phyloP scores from a whole-genome alignment of 2,888 invertebrate species.

The Ommatoiulus sabulosus region DNA sequence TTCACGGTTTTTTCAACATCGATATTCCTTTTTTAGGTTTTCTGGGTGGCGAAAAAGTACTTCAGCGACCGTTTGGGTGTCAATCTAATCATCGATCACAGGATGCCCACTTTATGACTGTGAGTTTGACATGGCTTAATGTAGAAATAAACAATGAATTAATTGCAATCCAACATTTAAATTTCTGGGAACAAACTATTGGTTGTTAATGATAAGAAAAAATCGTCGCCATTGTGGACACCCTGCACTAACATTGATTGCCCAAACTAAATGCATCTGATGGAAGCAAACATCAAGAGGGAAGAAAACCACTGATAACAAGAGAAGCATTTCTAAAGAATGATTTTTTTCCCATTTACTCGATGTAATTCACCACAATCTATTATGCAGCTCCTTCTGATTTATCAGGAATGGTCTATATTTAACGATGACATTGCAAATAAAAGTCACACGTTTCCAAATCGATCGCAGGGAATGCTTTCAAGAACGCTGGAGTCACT shows the following conservation, averaged over 20 bases:
- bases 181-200: too few relatives aligned
- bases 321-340: not conserved
- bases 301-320: not conserved
- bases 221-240: not conserved
- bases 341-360: not conserved
- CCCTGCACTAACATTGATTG: not conserved
- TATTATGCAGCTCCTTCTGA: slow-evolving; percentile 12
- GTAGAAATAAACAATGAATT: too few relatives aligned
- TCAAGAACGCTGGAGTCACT: not conserved
- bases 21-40: too few relatives aligned
- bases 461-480: not conserved
- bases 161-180: too few relatives aligned
- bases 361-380: not conserved
- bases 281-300: not conserved
- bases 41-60: too few relatives aligned
- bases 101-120: too few relatives aligned
- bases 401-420: slow-evolving; percentile 9
- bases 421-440: slow-evolving; percentile 34
- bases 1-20: too few relatives aligned
- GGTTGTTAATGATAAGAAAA: too few relatives aligned
- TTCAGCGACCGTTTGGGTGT: too few relatives aligned
- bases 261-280: not conserved
- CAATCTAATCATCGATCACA: too few relatives aligned
- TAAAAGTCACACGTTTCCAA: not conserved
- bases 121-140: too few relatives aligned